These are phyloP conservation scores for Pangasius mekongensis DNA, from an alignment of 2,797 vertebrate genomes.

Conservation along the genomic window DNA sequence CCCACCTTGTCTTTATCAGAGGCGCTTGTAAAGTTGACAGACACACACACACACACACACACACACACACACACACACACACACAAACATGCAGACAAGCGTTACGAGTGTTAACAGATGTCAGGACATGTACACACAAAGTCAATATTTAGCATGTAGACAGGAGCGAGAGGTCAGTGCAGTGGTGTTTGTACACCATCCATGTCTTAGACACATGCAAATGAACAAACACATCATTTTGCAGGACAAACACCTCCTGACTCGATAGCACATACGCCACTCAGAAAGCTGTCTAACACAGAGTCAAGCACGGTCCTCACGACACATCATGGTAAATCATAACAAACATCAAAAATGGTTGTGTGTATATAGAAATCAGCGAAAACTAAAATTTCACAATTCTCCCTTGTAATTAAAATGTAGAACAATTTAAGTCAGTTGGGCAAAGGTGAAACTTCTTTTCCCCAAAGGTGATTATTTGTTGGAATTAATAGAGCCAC, in stretches of 20 bases:
- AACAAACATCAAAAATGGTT: not conserved
- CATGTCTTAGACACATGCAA: conserved; percentile 7
- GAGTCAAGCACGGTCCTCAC: not conserved
- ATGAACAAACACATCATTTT: not conserved
- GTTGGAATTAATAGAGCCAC: too few relatives aligned
- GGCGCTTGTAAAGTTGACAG: not conserved
- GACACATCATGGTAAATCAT: not conserved
- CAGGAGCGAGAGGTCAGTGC: not conserved
- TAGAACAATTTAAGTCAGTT: too few relatives aligned
- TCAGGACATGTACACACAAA: not conserved
- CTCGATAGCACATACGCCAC: not conserved
- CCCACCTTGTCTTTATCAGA: not conserved
- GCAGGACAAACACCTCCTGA: conserved; percentile 1
- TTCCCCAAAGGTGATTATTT: too few relatives aligned
- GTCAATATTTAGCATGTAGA: conserved; percentile 9
- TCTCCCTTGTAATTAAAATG: too few relatives aligned
- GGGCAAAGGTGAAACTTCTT: too few relatives aligned
- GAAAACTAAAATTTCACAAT: too few relatives aligned
- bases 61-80: not conserved
- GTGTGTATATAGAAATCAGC: not conserved
- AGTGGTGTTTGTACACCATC: not conserved
- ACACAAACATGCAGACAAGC: too few relatives aligned
- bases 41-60: too few relatives aligned
- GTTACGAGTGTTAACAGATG: not conserved
- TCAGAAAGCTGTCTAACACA: not conserved